Evolutionary conservation across 2,797 vertebrate species (phyloP).

Genomic region (Sarcoramphus papa): DNA sequence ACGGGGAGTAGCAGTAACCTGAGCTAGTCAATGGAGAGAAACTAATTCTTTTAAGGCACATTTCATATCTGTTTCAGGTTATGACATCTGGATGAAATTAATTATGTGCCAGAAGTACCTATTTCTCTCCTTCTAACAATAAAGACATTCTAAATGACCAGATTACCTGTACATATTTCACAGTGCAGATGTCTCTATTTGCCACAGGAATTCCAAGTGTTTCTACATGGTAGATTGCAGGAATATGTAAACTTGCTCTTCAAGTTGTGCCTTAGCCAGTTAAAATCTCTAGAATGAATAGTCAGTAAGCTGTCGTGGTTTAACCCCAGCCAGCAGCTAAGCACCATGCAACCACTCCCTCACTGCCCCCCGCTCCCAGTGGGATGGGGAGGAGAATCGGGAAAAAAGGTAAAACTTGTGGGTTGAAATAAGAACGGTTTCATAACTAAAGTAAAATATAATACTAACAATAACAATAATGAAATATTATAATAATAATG

Average conservation of each 20-base stretch:
- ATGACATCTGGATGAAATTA: not conserved
- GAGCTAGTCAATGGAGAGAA: not conserved
- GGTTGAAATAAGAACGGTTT: too few relatives aligned
- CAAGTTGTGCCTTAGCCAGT: not conserved
- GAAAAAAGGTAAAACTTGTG: too few relatives aligned
- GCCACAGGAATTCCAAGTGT: not conserved
- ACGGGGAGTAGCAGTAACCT: not conserved
- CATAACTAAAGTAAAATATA: too few relatives aligned
- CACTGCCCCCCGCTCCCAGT: too few relatives aligned
- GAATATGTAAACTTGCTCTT: not conserved
- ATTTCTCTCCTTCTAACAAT: not conserved
- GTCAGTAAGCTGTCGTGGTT: not conserved
- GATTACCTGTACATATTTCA: not conserved
- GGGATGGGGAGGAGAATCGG: too few relatives aligned
- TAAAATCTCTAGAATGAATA: not conserved
- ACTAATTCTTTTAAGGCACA: not conserved
- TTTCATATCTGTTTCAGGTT: not conserved
- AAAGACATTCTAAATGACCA: not conserved
- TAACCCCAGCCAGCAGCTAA: too few relatives aligned
- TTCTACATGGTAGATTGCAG: not conserved
- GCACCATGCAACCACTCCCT: too few relatives aligned
- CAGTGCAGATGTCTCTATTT: not conserved
- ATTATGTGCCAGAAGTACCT: not conserved
- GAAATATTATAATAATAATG: too few relatives aligned
- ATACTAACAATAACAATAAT: too few relatives aligned